Evolutionary conservation across 2,797 vertebrate genomes (phyloP), one percentile per base, ranked within the genome.

Genomic region (Cossypha niveicapilla): DNA sequence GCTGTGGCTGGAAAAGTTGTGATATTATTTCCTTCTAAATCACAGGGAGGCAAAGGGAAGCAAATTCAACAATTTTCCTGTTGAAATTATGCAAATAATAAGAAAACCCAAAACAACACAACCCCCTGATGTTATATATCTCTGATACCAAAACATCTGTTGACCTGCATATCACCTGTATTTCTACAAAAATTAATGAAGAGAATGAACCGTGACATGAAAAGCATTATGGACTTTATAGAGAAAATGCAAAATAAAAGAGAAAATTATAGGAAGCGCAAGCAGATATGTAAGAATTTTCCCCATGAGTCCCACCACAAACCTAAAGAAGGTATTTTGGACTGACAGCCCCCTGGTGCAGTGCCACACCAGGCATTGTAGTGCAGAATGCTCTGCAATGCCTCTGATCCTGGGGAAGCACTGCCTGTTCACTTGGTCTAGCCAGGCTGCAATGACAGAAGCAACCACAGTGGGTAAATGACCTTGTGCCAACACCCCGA

Each of bases 401-500:
- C 14, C 1, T 13, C 4, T 66, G 34, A 6, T 10, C 34, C 53
- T 12, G 30, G 24, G n/a, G 32, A 77, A 41, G 37, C n/a, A 6
- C 18, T 18, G 42, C 11, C 30, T 44, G 10, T 34, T 56, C 27
- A 24, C 42, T 30, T 5, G 0, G 6, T 39, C 54, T 19, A 5
- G n/a, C 58, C 70, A 75, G 45, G 24, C n/a, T 25, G 24, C 2
- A 1, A 0, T 11, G 73, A 35, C 83, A 72, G 62, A 51, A 71
- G n/a, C 28, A 63, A 22, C 34, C 39, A 24, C 0, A 1, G 24
- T 2, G 3, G 48, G n/a, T 54, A 47, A 75, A 39, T 1, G 8
- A 34, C 57, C 39, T 81, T 0, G 0, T 30, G 62, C 48, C 1
- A 7, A 4, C 32, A 32, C 28, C 50, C 74, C 0, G 0, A 23